These are phyloP conservation scores for Bos taurus DNA, from an alignment of 2,113 vertebrate genomes.

Conservation along the genomic window ARS-UCD2.0 NC_037328.1:51660501-51661000, in stretches of 20 bases:
- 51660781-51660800: neutral
- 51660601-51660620: neutral
- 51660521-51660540: neutral
- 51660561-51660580: neutral
- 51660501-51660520: neutral
- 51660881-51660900: neutral
- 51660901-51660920: neutral
- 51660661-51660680: neutral
- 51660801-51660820: neutral
- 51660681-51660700: neutral
- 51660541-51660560: neutral
- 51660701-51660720: neutral
- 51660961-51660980: neutral
- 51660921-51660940: neutral
- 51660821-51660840: neutral
- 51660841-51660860: neutral
- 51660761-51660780: neutral
- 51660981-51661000: neutral
- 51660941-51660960: neutral
- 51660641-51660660: neutral
- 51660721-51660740: neutral
- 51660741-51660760: neutral
- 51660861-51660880: neutral
- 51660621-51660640: neutral
- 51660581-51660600: neutral